Evolutionary conservation across 2,888 invertebrate species (phyloP).

Genomic region (Tenthredo mesomela): DNA sequence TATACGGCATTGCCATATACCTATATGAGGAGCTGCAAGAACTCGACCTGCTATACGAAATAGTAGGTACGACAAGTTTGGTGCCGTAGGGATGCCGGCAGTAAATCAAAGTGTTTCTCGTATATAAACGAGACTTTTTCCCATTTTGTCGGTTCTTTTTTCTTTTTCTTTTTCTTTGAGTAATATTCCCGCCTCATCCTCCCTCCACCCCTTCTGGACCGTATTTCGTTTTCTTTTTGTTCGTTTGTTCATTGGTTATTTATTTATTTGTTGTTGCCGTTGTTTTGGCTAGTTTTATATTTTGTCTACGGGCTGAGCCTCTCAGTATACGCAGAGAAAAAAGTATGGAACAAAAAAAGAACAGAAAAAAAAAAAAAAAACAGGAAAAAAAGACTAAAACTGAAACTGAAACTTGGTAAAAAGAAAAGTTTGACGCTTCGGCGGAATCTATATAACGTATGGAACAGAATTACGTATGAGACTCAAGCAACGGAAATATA

Average conservation of each 20-base stretch:
- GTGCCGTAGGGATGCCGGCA: conserved; percentile 39
- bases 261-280: background rate
- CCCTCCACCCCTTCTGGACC: background rate
- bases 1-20: background rate
- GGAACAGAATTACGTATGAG: background rate
- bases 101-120: conserved; percentile 40
- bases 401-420: background rate
- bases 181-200: background rate
- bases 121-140: conserved; percentile 38
- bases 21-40: background rate
- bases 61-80: conserved; percentile 23
- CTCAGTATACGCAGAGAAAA: background rate
- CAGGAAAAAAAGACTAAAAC: background rate
- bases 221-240: background rate
- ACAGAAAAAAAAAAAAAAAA: background rate
- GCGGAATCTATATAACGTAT: background rate
- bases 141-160: background rate
- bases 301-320: background rate
- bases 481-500: background rate
- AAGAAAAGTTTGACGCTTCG: background rate
- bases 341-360: background rate
- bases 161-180: background rate
- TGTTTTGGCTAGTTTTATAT: background rate
- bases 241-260: background rate
- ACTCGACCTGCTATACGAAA: background rate